Conservation (phyloP, 2,888 invertebrate species). For the Agrochola circellaris region DNA sequence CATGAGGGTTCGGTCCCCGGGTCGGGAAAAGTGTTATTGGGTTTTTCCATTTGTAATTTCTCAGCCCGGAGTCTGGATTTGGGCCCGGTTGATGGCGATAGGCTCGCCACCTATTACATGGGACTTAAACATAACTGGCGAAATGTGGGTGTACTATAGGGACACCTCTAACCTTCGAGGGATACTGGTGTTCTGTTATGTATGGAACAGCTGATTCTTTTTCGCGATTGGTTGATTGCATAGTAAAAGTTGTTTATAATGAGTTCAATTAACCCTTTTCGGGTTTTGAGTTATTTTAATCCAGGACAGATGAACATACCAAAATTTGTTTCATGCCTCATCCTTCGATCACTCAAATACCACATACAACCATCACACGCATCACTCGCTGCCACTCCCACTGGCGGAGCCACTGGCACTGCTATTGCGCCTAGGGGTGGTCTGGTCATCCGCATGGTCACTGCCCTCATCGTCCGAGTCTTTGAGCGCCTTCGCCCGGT, state of each 20-base stretch:
- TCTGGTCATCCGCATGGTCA: constrained; percentile 71
- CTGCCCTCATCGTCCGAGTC: constrained; percentile 93
- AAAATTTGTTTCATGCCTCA: neutral
- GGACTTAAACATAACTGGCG: no score
- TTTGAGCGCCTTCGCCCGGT: constrained; percentile 94
- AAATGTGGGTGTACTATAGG: no score
- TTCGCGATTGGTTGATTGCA: no score
- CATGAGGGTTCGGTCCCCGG: no score
- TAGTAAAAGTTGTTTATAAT: neutral
- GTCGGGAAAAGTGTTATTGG: no score
- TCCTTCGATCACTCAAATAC: neutral
- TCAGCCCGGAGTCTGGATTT: no score
- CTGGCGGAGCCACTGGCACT: constrained; percentile 75
- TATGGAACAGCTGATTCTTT: neutral
- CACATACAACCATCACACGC: neutral
- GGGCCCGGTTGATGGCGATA: no score
- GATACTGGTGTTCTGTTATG: no score
- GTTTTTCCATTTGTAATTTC: no score
- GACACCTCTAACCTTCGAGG: no score
- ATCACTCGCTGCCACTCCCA: constrained; percentile 68
- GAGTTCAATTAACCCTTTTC: neutral
- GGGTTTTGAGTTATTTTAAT: neutral
- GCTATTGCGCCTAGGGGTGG: constrained; percentile 58
- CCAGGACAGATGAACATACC: neutral
- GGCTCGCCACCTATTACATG: no score